Base-by-base conservation (phyloP, 2,797 vertebrate genomes). In the Ambastaia sidthimunki region DNA sequence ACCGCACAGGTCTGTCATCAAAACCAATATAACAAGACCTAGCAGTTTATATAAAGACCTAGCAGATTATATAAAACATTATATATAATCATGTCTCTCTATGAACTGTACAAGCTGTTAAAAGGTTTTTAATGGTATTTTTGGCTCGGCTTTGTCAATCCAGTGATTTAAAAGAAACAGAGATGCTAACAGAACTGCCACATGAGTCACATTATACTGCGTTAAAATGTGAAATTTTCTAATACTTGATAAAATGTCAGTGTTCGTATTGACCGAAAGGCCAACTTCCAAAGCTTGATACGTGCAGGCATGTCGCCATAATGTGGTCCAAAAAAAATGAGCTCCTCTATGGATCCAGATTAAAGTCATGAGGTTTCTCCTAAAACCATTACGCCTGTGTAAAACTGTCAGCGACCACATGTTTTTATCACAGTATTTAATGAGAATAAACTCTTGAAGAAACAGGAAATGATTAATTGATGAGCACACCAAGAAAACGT, bases 21-120 rank as follows among this genome's bases (percentile, higher is more conserved):
- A 63, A 55, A 57, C 62, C 37, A 19, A 31, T 69, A 69, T 31
- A 65, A 62, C 9, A 50, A 71, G 60, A 59, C 60, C 25, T 79
- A 91, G 70, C 78, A 63, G 76, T 87, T 88, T 44, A 44, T 44
- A 44, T 44, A 44, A 44, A 11, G 41, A 44, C 41, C 41, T 44
- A 44, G 41, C 41, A 44, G 41, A 44, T 44, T 44, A 44, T 44
- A 44, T 44, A 44, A 44, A 44, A 10, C 9, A 9, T 44, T 86
- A 90, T 70, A 80, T 79, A 85, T 86, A 85, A 75, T 87, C 86
- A 90, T 69, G 60, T 84, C 87, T 86, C 87, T 82, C 23, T 77
- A 31, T 47, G n/a, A 82, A 75, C 83, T 60, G 71, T 80, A 82
- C 87, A 71, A 85, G 80, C 72, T 48, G 76, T 86, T 82, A 78